Evolutionary conservation across 2,888 invertebrate species (phyloP), one percentile per base, ranked within the genome.

Genomic region (Nomada ferruginata): DNA sequence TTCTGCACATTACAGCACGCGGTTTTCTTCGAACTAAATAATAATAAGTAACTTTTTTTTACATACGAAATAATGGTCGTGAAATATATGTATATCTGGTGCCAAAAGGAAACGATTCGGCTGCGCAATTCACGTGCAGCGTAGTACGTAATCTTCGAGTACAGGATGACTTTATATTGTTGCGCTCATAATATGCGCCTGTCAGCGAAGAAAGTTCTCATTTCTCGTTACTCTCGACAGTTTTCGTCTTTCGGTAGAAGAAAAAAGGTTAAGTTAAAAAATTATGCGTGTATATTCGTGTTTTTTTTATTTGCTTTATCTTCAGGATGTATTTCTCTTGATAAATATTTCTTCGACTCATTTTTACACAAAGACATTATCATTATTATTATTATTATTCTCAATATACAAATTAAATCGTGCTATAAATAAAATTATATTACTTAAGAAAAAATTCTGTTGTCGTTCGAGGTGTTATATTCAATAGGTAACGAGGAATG

Each of bases 301-400:
- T 86, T 90, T 87, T 85, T 90, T 88, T 87, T 4, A 36, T 36
- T 36, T 36, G 36, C 36, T 60, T 59, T 52, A n/a, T 18, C 87
- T 86, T 88, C 87, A 26, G 50, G 69, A 84, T 90, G 87, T 91
- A 90, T 90, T 91, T 87, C 85, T 60, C 89, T 52, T 77, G 86
- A 90, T 90, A 90, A 91, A 91, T 91, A 90, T 84, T 90, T 89
- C 85, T 88, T 90, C 87, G 89, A 89, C 86, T 90, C 88, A 87
- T 86, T 76, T 87, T 91, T 57, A 57, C 20, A 91, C 90, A 91
- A 91, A 91, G 87, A 89, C 87, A 89, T 68, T 72, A 66, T 71
- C 36, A 7, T 36, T 36, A 36, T 36, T 36, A 36, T 36, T 36
- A 36, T 36, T 36, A 36, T 79, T 20, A 23, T 2, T 86, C 71